A percentile compares a stretch with the other conserved stretches of the same genome.
These are phyloP conservation scores for Synanthedon vespiformis DNA, from an alignment of 2,888 invertebrate genomes.

Conservation along the genomic window DNA sequence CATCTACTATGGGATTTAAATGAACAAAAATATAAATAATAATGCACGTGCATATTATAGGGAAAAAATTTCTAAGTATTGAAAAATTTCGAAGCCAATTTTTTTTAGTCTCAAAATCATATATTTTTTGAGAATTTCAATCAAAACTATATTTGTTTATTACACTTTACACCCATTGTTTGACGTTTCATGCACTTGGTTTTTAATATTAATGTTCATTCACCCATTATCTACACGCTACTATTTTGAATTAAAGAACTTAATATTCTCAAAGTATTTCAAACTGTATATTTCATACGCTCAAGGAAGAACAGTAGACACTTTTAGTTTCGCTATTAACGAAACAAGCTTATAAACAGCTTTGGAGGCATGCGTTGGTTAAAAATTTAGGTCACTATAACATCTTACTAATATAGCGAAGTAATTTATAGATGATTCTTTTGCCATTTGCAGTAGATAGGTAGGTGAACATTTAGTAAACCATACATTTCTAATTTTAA, in stretches of 20 bases:
- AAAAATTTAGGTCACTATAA: not conserved
- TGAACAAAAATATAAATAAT: not conserved
- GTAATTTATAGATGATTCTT: not conserved
- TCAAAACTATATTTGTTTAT: conserved; percentile 4
- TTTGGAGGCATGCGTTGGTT: conserved; percentile 38
- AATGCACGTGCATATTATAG: conserved; percentile 35
- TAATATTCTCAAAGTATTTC: not conserved
- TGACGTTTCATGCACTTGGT: conserved; percentile 25
- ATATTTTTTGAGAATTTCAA: not conserved
- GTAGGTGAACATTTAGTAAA: not conserved
- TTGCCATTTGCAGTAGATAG: not conserved
- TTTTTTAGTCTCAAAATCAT: conserved; percentile 10
- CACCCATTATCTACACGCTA: not conserved
- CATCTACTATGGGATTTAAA: not conserved
- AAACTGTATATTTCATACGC: not conserved
- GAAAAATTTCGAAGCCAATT: conserved; percentile 29
- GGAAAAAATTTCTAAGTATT: conserved; percentile 19
- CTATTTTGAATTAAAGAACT: not conserved
- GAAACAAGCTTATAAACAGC: conserved; percentile 35
- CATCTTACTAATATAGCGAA: not conserved
- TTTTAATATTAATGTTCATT: conserved; percentile 1
- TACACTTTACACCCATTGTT: conserved; percentile 10
- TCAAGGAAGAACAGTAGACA: not conserved
- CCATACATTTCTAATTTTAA: not conserved
- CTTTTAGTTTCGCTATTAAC: not conserved